Evolutionary conservation across 2,888 invertebrate species (phyloP).

Genomic region (Apodemia mormo): DNA sequence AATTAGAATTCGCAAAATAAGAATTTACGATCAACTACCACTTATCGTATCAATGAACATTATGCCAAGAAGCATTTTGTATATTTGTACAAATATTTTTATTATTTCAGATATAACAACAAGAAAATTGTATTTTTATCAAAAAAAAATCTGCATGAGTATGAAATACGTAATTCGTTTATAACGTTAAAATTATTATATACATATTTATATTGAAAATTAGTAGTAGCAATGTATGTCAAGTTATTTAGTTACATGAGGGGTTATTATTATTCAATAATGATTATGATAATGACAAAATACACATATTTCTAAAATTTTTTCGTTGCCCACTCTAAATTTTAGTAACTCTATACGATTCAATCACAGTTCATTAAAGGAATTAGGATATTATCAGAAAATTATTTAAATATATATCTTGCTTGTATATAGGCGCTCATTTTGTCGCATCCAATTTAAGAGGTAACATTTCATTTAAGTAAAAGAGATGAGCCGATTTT

Average conservation of each 20-base stretch:
- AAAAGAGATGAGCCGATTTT: no score
- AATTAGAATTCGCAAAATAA: no score
- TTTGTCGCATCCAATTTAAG: no score
- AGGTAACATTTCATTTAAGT: no score
- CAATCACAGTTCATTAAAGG: no score
- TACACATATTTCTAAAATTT: not conserved
- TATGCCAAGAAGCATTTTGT: no score
- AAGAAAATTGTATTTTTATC: no score
- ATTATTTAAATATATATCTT: no score
- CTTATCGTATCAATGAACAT: no score
- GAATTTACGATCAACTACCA: no score
- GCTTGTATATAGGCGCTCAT: no score
- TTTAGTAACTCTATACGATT: not conserved
- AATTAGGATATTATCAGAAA: no score
- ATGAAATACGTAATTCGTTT: not conserved
- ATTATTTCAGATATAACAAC: not conserved
- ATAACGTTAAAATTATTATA: not conserved
- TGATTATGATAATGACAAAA: constrained; percentile 2
- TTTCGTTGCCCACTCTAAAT: not conserved
- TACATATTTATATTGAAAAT: not conserved
- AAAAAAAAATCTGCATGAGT: not conserved
- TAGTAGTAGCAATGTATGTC: not conserved
- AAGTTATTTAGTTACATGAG: not conserved
- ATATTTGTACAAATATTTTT: not conserved
- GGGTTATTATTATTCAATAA: not conserved